Evolutionary conservation across 2,113 vertebrate species (phyloP).

Genomic region (Eublepharis macularius): DNA sequence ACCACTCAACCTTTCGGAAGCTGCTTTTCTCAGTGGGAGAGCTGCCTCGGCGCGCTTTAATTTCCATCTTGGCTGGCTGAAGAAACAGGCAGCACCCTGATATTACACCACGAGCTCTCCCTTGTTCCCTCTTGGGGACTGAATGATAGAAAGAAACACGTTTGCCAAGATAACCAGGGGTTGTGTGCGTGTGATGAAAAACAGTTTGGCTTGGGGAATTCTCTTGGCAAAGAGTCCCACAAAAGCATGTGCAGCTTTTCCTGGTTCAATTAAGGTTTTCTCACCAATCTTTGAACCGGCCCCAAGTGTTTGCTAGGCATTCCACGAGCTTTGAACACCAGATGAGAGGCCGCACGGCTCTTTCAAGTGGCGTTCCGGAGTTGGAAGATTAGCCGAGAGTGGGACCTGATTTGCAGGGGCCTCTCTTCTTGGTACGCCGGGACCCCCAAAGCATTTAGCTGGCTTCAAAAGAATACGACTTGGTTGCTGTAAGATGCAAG

Average conservation of each 20-base stretch:
- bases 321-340: background rate
- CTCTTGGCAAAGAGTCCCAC: background rate
- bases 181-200: background rate
- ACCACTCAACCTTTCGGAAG: background rate
- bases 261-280: background rate
- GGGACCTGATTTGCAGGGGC: background rate
- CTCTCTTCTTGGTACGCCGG: too few species aligned
- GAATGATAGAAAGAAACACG: accelerated
- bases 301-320: background rate
- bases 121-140: background rate
- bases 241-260: background rate
- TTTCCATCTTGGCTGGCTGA: background rate
- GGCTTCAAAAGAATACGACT: background rate
- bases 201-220: background rate
- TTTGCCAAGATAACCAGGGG: background rate
- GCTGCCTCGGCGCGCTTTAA: accelerated
- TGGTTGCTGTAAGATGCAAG: slow-evolving; percentile 4
- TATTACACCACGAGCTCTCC: accelerated
- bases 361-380: background rate
- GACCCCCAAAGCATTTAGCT: background rate
- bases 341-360: background rate
- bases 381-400: too few species aligned
- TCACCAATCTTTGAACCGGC: background rate
- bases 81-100: accelerated
- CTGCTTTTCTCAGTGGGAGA: background rate